Evolutionary conservation across 2,888 invertebrate species (phyloP), one percentile per base, ranked within the genome.

Genomic region (Dysmachus trigonus): DNA sequence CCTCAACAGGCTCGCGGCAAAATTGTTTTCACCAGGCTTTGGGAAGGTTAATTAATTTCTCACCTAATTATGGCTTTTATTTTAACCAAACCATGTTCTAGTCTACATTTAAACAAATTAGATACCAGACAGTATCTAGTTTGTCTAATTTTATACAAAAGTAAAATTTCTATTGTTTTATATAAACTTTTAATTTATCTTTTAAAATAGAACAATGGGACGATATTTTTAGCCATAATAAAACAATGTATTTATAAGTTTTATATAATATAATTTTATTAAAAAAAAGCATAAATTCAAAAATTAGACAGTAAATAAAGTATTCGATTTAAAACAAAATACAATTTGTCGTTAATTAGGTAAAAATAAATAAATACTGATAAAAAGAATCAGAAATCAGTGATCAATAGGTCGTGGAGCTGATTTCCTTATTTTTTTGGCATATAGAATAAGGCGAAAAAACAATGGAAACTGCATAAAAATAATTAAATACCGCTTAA

Each of bases 141-240:
- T n/a, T n/a, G n/a, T n/a, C n/a, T n/a, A n/a, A n/a, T n/a, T n/a
- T n/a, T n/a, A n/a, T n/a, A n/a, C n/a, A n/a, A n/a, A n/a, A n/a
- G n/a, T n/a, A n/a, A n/a, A n/a, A n/a, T n/a, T n/a, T n/a, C n/a
- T n/a, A n/a, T n/a, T n/a, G n/a, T n/a, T n/a, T n/a, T n/a, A n/a
- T n/a, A n/a, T n/a, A n/a, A n/a, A n/a, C n/a, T n/a, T n/a, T n/a
- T n/a, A n/a, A n/a, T n/a, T n/a, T n/a, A n/a, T n/a, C n/a, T n/a
- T n/a, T n/a, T n/a, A n/a, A n/a, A n/a, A n/a, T n/a, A n/a, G n/a
- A n/a, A n/a, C n/a, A n/a, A n/a, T n/a, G 92, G 92, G 92, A 92
- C 91, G 87, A 38, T 41, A 3, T 13, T 41, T 2, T 13, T 41
- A 41, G 15, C 15, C 13, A 2, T 22, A 62, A 62, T 62, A 22